Base-by-base conservation (phyloP, 2,888 invertebrate species). In the Ophion ellenae region DNA sequence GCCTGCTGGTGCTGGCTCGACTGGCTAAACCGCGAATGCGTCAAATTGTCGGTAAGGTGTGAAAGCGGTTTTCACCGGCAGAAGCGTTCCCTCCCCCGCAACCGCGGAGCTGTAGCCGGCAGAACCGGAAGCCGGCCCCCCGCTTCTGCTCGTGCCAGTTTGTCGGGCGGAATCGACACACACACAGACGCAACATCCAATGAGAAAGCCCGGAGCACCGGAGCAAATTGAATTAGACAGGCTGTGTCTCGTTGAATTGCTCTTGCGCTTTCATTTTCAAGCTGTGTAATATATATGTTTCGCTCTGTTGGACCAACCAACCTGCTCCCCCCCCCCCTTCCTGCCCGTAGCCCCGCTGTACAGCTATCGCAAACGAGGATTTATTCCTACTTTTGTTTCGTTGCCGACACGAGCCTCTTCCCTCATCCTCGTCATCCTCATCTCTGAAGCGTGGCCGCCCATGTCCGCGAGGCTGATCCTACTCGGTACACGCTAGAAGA, bases 181-280 rank as follows among this genome's bases (percentile, higher is more conserved):
- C 79, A 61, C 64, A 64, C 47, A 47, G 64, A 40, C 28, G 57
- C 75, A 75, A 76, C 24, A 61, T 80, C 84, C 84, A 76, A 84
- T 84, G 84, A 84, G 84, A 87, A 83, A 89, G 88, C 87, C 53
- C 87, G 81, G 89, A 88, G 89, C 87, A 86, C 86, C 83, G 85
- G 83, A 88, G 87, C 88, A 89, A 90, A 90, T 90, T 90, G 89
- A 89, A 90, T 90, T 90, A 90, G 90, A 90, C 89, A 90, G 90
- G 86, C 88, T 89, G 87, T 89, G 89, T 88, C 89, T 88, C 88
- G 88, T 87, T 87, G 89, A 89, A 90, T 89, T 89, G 89, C 88
- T 88, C 87, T 85, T 78, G 87, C 53, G 53, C 88, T 90, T 90
- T 89, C 89, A 89, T 90, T 90, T 88, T 87, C 86, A 86, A 86